A percentile compares a stretch with the other conserved stretches of the same genome.
These are phyloP conservation scores for Tachystola acroxantha DNA, from an alignment of 2,888 invertebrate species.

Conservation along the genomic window DNA sequence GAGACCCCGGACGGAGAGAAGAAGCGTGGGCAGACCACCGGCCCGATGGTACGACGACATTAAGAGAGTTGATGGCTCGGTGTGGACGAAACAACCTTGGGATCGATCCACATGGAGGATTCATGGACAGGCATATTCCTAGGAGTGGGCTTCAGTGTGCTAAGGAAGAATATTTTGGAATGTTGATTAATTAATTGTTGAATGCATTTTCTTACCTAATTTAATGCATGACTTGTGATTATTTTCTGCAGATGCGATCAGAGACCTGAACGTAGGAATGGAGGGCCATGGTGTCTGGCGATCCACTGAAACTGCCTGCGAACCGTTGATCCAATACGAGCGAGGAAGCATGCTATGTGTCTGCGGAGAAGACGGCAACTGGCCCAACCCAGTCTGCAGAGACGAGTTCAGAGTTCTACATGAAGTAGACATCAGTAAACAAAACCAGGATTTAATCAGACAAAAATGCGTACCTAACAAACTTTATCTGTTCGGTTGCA, in stretches of 20 bases:
- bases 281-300: constrained; percentile 60
- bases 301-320: constrained; percentile 31
- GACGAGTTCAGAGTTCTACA: constrained; percentile 51
- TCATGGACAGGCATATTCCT: too few species aligned
- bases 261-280: constrained; percentile 55
- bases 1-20: too few species aligned
- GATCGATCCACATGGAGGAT: too few species aligned
- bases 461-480: constrained; percentile 39
- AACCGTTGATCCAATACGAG: constrained; percentile 46
- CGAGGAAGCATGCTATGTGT: constrained; percentile 43
- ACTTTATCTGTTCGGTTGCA: constrained; percentile 51
- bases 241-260: constrained; percentile 45
- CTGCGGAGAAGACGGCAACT: constrained; percentile 51
- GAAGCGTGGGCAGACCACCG: too few species aligned
- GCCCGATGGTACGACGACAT: too few species aligned
- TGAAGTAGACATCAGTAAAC: constrained; percentile 30
- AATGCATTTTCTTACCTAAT: too few species aligned
- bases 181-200: too few species aligned
- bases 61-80: too few species aligned
- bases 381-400: constrained; percentile 61
- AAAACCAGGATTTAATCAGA: constrained; percentile 16
- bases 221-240: too few species aligned
- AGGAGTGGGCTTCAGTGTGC: too few species aligned
- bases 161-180: too few species aligned
- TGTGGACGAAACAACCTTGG: too few species aligned